Conservation (phyloP, 2,888 invertebrate genomes). For the Biston betularia region DNA sequence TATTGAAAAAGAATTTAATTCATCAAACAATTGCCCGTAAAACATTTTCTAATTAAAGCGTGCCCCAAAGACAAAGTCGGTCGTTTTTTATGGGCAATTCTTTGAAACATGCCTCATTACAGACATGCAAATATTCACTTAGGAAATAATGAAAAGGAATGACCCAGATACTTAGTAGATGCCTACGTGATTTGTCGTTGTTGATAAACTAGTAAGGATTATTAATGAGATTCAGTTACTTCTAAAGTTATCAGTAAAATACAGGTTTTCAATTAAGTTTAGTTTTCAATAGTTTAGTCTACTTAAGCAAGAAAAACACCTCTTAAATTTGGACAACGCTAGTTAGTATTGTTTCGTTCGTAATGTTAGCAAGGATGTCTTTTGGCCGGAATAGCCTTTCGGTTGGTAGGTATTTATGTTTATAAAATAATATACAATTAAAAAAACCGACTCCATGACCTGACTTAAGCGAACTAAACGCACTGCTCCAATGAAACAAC, state of each 20-base stretch:
- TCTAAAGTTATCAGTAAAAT: neutral
- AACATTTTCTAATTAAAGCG: slow-evolving; percentile 67
- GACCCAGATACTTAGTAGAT: slow-evolving; percentile 59
- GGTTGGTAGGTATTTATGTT: too few species aligned
- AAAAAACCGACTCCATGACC: too few species aligned
- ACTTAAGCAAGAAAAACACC: too few species aligned
- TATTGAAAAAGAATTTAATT: slow-evolving; percentile 47
- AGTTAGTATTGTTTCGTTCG: too few species aligned
- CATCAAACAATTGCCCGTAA: slow-evolving; percentile 55
- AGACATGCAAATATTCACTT: slow-evolving; percentile 81
- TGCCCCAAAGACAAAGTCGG: slow-evolving; percentile 63
- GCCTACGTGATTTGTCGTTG: slow-evolving; percentile 30
- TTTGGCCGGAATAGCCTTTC: too few species aligned
- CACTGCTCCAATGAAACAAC: too few species aligned
- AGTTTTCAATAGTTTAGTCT: too few species aligned
- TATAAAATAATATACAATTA: too few species aligned
- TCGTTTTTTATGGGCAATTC: slow-evolving; percentile 69
- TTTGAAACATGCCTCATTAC: slow-evolving; percentile 64
- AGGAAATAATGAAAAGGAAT: slow-evolving; percentile 60
- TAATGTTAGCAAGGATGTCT: too few species aligned
- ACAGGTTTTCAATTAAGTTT: too few species aligned
- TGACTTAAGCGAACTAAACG: too few species aligned
- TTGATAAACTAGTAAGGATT: slow-evolving; percentile 19
- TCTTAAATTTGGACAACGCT: too few species aligned
- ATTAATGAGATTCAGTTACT: slow-evolving; percentile 2